A percentile compares a stretch with the other conserved stretches of the same genome.
Conservation (phyloP, 2,888 invertebrate species). For the Halocaridina rubra region DNA sequence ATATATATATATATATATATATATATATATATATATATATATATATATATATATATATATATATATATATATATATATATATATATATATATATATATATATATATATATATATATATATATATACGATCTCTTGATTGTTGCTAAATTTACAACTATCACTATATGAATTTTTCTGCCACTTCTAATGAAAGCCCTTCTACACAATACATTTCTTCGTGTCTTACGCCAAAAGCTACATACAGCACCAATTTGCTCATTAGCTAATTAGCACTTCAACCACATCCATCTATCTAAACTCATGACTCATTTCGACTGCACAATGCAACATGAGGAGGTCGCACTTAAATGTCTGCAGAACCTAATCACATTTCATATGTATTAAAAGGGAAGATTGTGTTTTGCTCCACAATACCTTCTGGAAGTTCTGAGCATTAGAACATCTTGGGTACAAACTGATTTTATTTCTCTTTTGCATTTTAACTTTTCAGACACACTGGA, state of each 20-base stretch:
- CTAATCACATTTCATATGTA: not conserved
- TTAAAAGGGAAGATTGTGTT: conserved; percentile 9
- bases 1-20: no score
- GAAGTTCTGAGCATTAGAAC: conserved; percentile 1
- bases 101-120: no score
- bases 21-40: no score
- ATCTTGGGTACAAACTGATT: conserved; percentile 11
- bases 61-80: no score
- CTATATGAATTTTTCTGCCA: not conserved
- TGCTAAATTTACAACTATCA: no score
- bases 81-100: no score
- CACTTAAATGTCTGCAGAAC: conserved; percentile 18
- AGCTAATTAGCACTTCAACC: not conserved
- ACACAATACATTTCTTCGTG: not conserved
- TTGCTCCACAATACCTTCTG: conserved; percentile 2
- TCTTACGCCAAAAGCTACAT: no score
- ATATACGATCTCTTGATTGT: not conserved
- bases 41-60: no score
- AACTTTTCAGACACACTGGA: no score
- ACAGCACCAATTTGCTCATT: not conserved
- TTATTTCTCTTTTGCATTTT: no score
- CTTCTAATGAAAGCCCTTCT: not conserved
- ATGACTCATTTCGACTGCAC: not conserved
- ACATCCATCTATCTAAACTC: not conserved
- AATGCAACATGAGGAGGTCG: not conserved